Evolutionary conservation across 2,888 invertebrate genomes (phyloP).

Genomic region (Pantelozetes paolii): DNA sequence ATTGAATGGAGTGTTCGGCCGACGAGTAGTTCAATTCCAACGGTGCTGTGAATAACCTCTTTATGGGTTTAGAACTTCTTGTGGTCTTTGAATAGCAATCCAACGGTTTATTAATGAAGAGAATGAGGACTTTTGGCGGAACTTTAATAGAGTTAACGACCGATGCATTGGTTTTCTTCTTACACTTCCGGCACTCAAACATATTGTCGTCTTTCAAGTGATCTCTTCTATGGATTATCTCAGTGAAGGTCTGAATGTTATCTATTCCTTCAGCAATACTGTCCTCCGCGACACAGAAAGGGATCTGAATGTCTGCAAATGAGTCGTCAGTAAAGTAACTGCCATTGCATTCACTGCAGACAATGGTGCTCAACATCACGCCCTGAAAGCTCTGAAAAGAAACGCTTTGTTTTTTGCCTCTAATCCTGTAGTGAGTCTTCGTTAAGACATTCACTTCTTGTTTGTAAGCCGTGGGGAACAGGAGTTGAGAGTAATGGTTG

Average conservation of each 20-base stretch:
- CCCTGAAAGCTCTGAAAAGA: background rate
- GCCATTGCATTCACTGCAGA: slow-evolving; percentile 1
- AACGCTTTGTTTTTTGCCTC: background rate
- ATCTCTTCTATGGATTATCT: slow-evolving; percentile 3
- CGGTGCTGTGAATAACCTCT: slow-evolving; percentile 1
- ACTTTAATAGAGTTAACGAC: background rate
- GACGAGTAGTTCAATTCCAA: background rate
- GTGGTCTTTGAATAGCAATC: background rate
- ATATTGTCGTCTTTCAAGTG: background rate
- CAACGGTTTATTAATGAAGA: background rate
- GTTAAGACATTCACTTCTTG: background rate
- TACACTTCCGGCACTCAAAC: background rate
- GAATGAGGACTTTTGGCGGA: slow-evolving; percentile 11
- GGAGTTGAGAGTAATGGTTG: background rate
- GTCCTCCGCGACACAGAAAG: background rate
- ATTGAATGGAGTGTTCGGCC: background rate
- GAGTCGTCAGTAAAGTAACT: background rate
- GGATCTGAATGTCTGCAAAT: slow-evolving; percentile 15
- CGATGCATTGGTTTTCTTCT: background rate
- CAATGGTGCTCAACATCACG: background rate
- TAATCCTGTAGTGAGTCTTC: background rate
- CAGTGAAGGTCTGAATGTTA: background rate
- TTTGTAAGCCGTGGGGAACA: too few relatives aligned
- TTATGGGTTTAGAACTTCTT: background rate
- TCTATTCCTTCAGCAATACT: background rate